phyloP scores from a whole-genome alignment of 2,888 invertebrate genomes.

The Sympetrum striolatum region DNA sequence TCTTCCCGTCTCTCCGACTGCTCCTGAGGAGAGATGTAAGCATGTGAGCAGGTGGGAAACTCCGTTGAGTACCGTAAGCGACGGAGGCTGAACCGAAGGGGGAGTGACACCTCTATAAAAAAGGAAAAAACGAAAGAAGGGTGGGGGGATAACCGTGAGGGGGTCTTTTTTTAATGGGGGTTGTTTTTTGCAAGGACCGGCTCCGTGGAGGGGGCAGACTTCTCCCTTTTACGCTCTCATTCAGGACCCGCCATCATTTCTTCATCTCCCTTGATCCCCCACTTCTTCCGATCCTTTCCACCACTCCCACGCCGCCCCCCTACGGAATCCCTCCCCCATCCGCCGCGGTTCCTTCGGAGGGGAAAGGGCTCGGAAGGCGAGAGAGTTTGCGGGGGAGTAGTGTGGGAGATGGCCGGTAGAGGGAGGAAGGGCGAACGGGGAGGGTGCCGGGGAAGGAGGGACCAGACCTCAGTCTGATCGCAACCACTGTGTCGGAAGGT shows the following conservation, averaged over 20 bases:
- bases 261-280: not conserved
- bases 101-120: conserved; percentile 37
- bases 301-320: not conserved
- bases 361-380: not conserved
- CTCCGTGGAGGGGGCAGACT: not conserved
- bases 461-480: not conserved
- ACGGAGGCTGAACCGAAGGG: not conserved
- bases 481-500: not conserved
- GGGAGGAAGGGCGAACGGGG: not conserved
- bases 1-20: not conserved
- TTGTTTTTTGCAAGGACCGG: not conserved
- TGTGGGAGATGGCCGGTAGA: not conserved
- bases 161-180: not conserved
- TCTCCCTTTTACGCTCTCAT: not conserved
- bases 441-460: not conserved
- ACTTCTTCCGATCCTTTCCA: not conserved
- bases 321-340: not conserved
- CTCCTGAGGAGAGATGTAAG: not conserved
- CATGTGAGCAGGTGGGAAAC: not conserved
- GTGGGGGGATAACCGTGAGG: not conserved
- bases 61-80: not conserved
- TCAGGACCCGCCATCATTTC: not conserved
- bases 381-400: not conserved
- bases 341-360: not conserved
- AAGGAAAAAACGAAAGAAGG: not conserved